Evolutionary conservation across 2,113 vertebrate genomes (phyloP), one percentile per base, ranked within the genome.

Genomic region (Pteronura brasiliensis): DNA sequence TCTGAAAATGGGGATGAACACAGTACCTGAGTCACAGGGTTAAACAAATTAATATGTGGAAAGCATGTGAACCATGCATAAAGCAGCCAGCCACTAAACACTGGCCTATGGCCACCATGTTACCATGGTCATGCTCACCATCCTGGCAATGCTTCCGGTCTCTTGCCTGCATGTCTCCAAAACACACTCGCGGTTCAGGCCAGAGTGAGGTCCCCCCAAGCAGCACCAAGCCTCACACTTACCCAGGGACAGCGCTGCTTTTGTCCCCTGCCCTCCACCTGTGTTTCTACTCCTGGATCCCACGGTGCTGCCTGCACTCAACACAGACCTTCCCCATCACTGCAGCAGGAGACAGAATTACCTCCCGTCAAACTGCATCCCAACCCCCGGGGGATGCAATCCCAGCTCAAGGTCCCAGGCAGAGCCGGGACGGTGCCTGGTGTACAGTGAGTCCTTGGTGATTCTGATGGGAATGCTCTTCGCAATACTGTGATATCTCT

Each of bases 171-270:
- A 12, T 11, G 27, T 90, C 57, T 87, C 36, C 49, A 76, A 76
- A 71, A 57, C 49, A 57, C 2, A 13, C 36, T 42, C 57, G 63
- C 42, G 8, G 25, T n/a, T 57, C 55, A 55, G 25, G 31, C 71
- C 69, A 31, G 21, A 31, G 59, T 4, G 42, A 67, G 25, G 61
- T 39, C 55, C 20, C 23, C 25, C 23, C 10, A 2, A 69, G 29
- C 63, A 14, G 20, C 23, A 34, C 21, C n/a, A 12, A 0, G 9
- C 27, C 0, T 29, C 4, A 6, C 0, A 8, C 44, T 39, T 12
- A 18, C 39, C 86, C 67, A 21, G 15, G 65, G 34, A 18, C 4
- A 8, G 57, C 4, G 4, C 67, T 4, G 25, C n/a, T 47, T 20
- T 0, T 1, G 29, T 25, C 71, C 9, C 11, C 12, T 13, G 29